Evolutionary conservation across 2,113 vertebrate genomes (phyloP).

Genomic region (Xiphophorus maculatus): DNA sequence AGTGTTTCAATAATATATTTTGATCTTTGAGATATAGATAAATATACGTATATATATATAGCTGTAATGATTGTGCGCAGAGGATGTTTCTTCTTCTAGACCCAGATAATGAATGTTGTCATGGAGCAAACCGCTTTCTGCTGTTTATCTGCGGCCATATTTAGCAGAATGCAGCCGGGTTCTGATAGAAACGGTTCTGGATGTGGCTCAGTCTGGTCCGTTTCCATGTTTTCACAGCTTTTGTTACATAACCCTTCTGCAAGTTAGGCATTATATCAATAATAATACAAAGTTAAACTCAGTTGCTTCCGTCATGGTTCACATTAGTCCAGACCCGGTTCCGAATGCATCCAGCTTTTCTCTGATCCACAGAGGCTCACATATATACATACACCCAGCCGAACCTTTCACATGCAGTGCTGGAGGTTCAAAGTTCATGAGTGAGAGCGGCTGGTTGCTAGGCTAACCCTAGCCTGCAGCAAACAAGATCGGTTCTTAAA

Average conservation of each 20-base stretch:
- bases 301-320: not conserved
- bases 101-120: conserved; percentile 70
- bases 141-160: conserved; percentile 52
- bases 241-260: not conserved
- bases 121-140: conserved; percentile 67
- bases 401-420: not conserved
- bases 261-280: not conserved
- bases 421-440: no score
- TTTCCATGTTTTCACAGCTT: no score
- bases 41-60: conserved; percentile 36
- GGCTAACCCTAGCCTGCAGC: no score
- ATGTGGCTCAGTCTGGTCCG: not conserved
- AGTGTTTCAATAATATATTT: conserved; percentile 62
- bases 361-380: not conserved
- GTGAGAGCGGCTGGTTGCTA: no score
- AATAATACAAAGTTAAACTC: no score
- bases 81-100: conserved; percentile 58
- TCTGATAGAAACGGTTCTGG: conserved; percentile 35
- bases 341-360: not conserved
- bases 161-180: conserved; percentile 32
- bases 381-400: not conserved
- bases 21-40: conserved; percentile 44
- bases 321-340: not conserved
- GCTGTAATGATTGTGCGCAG: conserved; percentile 39
- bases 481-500: no score